Conservation (phyloP, 23 tunicate species). For the Halocynthia roretzi region DNA sequence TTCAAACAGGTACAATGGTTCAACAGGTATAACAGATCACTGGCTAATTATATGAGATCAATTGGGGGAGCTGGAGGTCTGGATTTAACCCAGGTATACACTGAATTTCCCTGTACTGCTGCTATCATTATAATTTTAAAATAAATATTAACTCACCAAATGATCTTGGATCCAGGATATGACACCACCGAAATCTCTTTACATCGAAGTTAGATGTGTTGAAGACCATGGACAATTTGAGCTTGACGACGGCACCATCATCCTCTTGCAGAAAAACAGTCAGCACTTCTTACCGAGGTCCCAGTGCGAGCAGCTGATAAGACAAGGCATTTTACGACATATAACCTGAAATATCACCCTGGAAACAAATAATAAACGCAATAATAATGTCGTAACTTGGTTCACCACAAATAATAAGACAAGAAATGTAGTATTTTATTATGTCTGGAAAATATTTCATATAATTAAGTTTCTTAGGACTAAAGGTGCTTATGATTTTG, state of each 20-base stretch:
- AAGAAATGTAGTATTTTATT: too few relatives aligned
- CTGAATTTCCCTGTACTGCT: neutral
- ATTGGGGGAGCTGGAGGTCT: conserved; percentile 71
- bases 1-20: conserved; percentile 67
- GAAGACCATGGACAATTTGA: conserved; percentile 85
- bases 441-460: too few relatives aligned
- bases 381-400: too few relatives aligned
- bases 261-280: conserved; percentile 76
- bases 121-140: neutral
- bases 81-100: conserved; percentile 84
- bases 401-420: too few relatives aligned
- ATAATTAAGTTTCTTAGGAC: too few relatives aligned
- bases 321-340: conserved; percentile 86
- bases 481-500: too few relatives aligned
- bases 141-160: neutral
- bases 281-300: conserved; percentile 84
- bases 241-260: conserved; percentile 65
- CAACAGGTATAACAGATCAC: conserved; percentile 77
- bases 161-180: conserved; percentile 28
- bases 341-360: conserved; percentile 32
- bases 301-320: conserved; percentile 77
- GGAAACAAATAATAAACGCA: too few relatives aligned
- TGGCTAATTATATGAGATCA: conserved; percentile 88
- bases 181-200: conserved; percentile 85
- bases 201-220: conserved; percentile 88